Conservation (phyloP, 2,888 invertebrate species). For the Dexiosoma caninum region DNA sequence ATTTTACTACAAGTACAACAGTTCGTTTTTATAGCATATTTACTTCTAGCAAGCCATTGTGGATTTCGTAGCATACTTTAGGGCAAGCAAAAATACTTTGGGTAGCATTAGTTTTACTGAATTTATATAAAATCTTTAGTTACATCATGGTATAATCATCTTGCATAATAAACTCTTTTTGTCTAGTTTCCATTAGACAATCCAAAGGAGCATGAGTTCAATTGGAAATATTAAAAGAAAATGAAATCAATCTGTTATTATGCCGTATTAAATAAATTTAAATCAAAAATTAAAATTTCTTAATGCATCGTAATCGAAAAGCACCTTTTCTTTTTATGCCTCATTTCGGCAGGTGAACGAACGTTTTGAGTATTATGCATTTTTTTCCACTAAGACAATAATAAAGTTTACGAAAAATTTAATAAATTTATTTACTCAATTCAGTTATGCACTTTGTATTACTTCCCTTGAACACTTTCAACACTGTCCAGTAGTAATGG, state of each 20-base stretch:
- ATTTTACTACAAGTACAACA: no score
- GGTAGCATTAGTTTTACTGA: neutral
- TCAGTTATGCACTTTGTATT: neutral
- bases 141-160: constrained; percentile 72
- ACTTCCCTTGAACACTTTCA: neutral
- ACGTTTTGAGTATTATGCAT: constrained; percentile 72
- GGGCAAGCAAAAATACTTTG: neutral
- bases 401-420: no score
- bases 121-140: constrained; percentile 62
- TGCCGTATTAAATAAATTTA: neutral
- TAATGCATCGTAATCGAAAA: constrained; percentile 18
- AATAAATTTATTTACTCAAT: neutral
- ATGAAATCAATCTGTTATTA: neutral
- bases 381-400: neutral
- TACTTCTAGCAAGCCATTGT: neutral
- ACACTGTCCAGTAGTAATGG: no score
- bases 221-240: neutral
- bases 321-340: constrained; percentile 76
- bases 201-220: neutral
- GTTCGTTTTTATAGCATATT: no score
- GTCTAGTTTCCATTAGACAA: constrained; percentile 64
- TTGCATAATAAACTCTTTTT: constrained; percentile 74
- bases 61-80: neutral
- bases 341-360: constrained; percentile 76
- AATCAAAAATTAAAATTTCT: neutral